phyloP scores from a whole-genome alignment of 2,113 vertebrate species.

The Thunnus maccoyii region DNA sequence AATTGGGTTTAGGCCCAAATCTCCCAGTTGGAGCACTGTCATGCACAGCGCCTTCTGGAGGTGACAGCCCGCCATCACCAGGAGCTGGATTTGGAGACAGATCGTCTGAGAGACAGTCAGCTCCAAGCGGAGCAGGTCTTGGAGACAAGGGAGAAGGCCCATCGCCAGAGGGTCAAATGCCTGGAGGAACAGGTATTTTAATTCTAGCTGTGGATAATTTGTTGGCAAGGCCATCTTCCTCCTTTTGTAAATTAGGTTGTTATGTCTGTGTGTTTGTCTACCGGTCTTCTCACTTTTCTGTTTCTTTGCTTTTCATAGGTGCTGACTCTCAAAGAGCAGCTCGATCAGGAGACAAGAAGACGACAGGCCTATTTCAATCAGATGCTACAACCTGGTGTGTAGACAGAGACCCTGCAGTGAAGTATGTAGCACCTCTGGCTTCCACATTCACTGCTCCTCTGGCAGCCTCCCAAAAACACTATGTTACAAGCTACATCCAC shows the following conservation, averaged over 20 bases:
- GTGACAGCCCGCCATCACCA: conserved; percentile 78
- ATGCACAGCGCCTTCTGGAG: conserved; percentile 83
- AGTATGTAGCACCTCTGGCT: conserved; percentile 59
- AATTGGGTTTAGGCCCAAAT: conserved; percentile 76
- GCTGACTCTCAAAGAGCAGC: conserved; percentile 82
- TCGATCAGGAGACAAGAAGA: conserved; percentile 79
- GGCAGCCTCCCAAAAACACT: conserved; percentile 60
- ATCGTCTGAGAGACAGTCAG: conserved; percentile 71
- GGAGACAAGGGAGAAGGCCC: conserved; percentile 80
- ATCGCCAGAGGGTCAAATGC: conserved; percentile 76
- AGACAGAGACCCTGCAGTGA: conserved; percentile 48
- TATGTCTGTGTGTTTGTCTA: neutral
- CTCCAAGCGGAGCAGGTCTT: conserved; percentile 79
- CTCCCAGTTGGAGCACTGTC: conserved; percentile 78
- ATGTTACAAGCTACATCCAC: conserved; percentile 49
- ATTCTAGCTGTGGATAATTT: neutral
- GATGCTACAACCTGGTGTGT: conserved; percentile 72
- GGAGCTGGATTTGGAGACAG: conserved; percentile 78
- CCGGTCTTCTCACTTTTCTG: neutral
- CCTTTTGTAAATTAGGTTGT: neutral
- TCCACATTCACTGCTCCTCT: conserved; percentile 48
- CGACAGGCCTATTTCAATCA: conserved; percentile 73
- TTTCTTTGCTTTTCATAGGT: conserved; percentile 72
- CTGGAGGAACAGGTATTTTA: conserved; percentile 84
- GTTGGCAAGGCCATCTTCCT: neutral